Conservation (phyloP, 2,113 vertebrate species). For the Canis aureus region DNA sequence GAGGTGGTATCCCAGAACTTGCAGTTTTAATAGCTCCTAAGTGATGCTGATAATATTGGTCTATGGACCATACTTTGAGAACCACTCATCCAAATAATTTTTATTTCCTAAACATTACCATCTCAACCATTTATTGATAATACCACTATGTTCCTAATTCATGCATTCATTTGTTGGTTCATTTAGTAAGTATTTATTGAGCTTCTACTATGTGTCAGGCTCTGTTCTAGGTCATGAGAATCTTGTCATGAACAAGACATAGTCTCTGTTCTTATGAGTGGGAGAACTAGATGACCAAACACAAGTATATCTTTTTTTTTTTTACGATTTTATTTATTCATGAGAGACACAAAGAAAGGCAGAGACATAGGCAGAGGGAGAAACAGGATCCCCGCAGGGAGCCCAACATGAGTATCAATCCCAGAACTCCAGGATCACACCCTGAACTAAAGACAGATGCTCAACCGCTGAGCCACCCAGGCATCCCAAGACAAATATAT, state of each 20-base stretch:
- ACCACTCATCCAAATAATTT: conserved; percentile 6
- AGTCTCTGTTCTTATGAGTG: background rate
- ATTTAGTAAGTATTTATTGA: conserved; percentile 32
- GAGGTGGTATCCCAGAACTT: background rate
- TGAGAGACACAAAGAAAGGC: too few species aligned
- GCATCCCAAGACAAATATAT: too few species aligned
- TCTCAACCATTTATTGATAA: conserved; percentile 22
- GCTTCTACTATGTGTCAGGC: background rate
- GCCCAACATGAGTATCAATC: too few species aligned
- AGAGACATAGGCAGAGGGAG: too few species aligned
- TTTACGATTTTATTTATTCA: too few species aligned
- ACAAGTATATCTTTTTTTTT: background rate
- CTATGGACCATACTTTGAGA: background rate
- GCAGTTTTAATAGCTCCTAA: background rate
- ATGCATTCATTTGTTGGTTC: background rate
- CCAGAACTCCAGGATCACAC: too few species aligned
- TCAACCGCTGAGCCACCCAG: too few species aligned
- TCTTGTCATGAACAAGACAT: conserved; percentile 11
- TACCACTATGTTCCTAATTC: background rate
- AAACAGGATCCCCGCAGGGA: too few species aligned
- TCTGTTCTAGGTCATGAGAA: background rate
- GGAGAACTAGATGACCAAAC: background rate
- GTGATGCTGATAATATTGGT: conserved; percentile 1
- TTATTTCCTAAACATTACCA: background rate
- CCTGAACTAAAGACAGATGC: too few species aligned